Evolutionary conservation across 2,888 invertebrate genomes (phyloP).

Genomic region (Leptothorax acervorum): DNA sequence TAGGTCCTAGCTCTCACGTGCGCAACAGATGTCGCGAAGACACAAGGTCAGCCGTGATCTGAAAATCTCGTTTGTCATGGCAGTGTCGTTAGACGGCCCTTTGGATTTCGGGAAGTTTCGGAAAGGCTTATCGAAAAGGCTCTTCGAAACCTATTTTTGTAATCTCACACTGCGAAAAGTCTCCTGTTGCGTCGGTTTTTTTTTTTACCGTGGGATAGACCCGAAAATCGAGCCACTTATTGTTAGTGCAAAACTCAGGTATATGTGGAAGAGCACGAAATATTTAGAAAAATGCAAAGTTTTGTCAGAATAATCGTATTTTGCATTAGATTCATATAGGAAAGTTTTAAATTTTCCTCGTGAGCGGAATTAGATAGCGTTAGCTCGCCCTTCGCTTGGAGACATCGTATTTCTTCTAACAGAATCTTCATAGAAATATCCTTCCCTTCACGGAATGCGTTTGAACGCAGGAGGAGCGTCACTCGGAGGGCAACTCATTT

Average conservation of each 20-base stretch:
- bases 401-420: not conserved
- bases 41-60: constrained; percentile 57
- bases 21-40: constrained; percentile 79
- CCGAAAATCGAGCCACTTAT: too few species aligned
- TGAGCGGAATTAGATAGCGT: not conserved
- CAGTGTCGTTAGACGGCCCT: not conserved
- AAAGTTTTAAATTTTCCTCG: not conserved
- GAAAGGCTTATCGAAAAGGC: not conserved
- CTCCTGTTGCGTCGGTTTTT: not conserved
- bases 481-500: constrained; percentile 11
- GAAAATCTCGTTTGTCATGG: constrained; percentile 59
- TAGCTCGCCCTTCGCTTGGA: not conserved
- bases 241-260: not conserved
- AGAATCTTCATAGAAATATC: constrained; percentile 2
- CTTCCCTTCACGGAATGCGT: not conserved
- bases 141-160: not conserved
- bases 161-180: not conserved
- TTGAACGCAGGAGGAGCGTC: not conserved
- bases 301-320: not conserved
- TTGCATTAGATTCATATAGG: not conserved
- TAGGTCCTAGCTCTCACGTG: constrained; percentile 77
- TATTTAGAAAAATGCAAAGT: not conserved
- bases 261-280: not conserved
- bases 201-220: not conserved
- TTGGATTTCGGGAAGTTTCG: not conserved